These are phyloP conservation scores for Hypocryptadius cinnamomeus DNA, from an alignment of 2,113 vertebrate species.

Conservation along the genomic window DNA sequence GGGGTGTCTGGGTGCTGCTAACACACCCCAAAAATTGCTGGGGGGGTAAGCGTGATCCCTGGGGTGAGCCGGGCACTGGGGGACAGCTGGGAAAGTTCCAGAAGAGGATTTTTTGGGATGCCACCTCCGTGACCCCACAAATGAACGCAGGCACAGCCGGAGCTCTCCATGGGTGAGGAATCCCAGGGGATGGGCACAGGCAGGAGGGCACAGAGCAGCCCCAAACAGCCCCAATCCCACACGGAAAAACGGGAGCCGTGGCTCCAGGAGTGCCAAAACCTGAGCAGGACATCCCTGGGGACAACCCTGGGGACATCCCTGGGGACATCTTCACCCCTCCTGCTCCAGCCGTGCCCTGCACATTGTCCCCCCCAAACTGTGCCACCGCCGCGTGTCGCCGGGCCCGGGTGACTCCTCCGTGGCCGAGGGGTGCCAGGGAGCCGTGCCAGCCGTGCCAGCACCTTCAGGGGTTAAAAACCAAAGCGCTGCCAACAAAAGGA, in stretches of 20 bases:
- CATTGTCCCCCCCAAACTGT: accelerated
- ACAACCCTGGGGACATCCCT: neutral
- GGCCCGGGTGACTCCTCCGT: accelerated
- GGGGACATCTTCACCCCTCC: neutral
- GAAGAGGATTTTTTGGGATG: neutral
- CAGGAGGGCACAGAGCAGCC: neutral
- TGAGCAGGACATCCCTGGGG: neutral
- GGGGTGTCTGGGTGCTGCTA: neutral
- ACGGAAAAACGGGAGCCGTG: accelerated
- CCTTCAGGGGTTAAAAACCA: neutral
- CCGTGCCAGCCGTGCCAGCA: neutral
- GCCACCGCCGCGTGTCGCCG: accelerated
- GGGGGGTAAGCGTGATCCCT: accelerated
- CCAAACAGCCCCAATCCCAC: accelerated
- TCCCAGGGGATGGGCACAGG: neutral
- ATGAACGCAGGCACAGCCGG: accelerated
- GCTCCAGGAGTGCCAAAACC: neutral
- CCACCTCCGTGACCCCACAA: accelerated
- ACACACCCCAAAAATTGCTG: neutral
- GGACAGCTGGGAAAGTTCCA: neutral
- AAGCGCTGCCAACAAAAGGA: neutral
- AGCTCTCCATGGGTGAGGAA: neutral
- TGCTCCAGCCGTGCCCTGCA: neutral
- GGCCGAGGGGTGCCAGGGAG: neutral
- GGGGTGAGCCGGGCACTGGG: neutral